Evolutionary conservation across 2,797 vertebrate genomes (phyloP).

Genomic region (Notoglanidium macrostoma): DNA sequence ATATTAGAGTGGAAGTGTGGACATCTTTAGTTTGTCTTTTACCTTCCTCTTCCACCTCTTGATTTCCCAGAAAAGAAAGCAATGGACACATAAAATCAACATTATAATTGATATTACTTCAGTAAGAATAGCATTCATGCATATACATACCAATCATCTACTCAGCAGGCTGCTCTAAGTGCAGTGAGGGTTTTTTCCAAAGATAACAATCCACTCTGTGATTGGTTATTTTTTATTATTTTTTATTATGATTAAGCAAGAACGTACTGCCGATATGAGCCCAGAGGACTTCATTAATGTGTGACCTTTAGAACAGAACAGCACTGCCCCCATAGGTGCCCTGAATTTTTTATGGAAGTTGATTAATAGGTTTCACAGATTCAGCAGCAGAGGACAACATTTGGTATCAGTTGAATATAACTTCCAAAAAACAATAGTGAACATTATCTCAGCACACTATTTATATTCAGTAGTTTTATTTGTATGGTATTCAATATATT

Average conservation of each 20-base stretch:
- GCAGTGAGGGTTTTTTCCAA: no score
- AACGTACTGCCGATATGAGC: neutral
- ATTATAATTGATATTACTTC: constrained; percentile 9
- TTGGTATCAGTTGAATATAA: no score
- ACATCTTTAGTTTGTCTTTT: constrained; percentile 65
- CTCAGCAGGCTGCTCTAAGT: constrained; percentile 17
- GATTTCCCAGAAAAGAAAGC: constrained; percentile 72
- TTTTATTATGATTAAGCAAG: neutral
- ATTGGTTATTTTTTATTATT: neutral
- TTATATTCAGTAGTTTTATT: neutral
- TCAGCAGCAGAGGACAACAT: neutral
- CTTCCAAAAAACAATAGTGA: neutral
- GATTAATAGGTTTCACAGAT: neutral
- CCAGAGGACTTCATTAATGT: constrained; percentile 16
- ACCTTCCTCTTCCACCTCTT: constrained; percentile 90
- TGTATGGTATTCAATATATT: no score
- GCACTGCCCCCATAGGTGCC: neutral
- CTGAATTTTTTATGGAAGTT: neutral
- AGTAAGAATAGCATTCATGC: constrained; percentile 19
- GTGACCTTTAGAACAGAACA: neutral
- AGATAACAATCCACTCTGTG: neutral
- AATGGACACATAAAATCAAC: constrained; percentile 70
- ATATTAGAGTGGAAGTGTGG: constrained; percentile 61
- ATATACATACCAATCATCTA: constrained; percentile 7
- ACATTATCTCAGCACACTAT: neutral